A percentile compares a stretch with the other conserved stretches of the same genome.
Conservation (phyloP, 2,797 vertebrate genomes). For the Acipenser transmontanus region DNA sequence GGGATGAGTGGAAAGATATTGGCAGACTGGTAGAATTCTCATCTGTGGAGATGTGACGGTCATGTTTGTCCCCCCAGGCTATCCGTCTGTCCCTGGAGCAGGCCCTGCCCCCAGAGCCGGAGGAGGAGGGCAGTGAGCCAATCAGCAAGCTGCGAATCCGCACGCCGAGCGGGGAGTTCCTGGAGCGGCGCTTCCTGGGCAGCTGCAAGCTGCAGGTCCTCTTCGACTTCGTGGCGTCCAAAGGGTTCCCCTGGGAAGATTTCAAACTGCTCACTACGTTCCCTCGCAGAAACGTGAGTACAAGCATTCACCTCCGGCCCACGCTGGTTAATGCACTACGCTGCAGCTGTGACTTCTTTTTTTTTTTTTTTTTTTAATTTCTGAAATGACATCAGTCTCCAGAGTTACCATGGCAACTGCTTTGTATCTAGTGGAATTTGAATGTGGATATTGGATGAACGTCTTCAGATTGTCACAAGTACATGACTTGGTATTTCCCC, state of each 20-base stretch:
- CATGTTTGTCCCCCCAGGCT: conserved; percentile 63
- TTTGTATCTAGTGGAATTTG: too few relatives aligned
- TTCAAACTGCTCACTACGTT: conserved; percentile 98
- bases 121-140: conserved; percentile 78
- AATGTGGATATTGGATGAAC: too few relatives aligned
- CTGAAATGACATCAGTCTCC: too few relatives aligned
- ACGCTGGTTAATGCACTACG: too few relatives aligned
- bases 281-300: conserved; percentile 96
- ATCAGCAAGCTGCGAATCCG: conserved; percentile 92
- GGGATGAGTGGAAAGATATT: too few relatives aligned
- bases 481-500: too few relatives aligned
- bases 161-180: conserved; percentile 90
- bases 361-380: not conserved
- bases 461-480: too few relatives aligned
- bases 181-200: conserved; percentile 90
- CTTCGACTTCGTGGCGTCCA: conserved; percentile 97
- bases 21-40: too few relatives aligned
- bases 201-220: conserved; percentile 91
- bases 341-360: not conserved
- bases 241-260: conserved; percentile 89
- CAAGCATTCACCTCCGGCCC: not conserved
- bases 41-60: not conserved
- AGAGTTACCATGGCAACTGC: too few relatives aligned
- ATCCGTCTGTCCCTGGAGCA: conserved; percentile 93
- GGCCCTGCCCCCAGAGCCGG: conserved; percentile 82